These are phyloP conservation scores for Apaloderma vittatum DNA, from an alignment of 2,113 vertebrate species.

Conservation along the genomic window DNA sequence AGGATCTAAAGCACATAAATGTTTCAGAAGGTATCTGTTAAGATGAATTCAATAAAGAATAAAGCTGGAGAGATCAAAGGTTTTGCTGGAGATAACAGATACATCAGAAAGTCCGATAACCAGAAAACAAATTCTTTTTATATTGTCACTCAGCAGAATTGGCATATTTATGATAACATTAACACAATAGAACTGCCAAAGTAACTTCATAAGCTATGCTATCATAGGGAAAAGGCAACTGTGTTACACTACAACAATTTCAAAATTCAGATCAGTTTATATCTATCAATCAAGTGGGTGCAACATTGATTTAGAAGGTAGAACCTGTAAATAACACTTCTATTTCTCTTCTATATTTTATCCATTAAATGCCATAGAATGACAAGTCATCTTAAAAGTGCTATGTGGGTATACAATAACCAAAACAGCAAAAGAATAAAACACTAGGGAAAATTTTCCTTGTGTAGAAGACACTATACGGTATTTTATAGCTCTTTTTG, in stretches of 20 bases:
- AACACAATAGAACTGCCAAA: not conserved
- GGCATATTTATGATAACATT: not conserved
- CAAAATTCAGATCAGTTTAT: not conserved
- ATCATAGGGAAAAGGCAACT: not conserved
- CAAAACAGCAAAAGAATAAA: not conserved
- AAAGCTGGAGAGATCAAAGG: not conserved
- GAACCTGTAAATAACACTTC: not conserved
- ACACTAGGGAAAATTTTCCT: not conserved
- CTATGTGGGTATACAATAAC: not conserved
- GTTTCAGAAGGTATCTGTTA: not conserved
- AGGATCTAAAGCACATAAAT: not conserved
- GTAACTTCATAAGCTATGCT: not conserved
- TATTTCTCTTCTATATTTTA: not conserved
- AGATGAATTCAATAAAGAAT: not conserved
- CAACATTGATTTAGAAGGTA: not conserved
- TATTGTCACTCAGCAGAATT: not conserved
- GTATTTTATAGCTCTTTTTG: not conserved
- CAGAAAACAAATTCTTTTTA: not conserved
- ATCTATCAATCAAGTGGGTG: not conserved
- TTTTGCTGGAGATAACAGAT: not conserved
- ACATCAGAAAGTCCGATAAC: not conserved
- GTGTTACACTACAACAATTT: not conserved
- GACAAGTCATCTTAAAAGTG: not conserved
- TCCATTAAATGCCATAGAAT: not conserved
- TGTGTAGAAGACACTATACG: not conserved